Conservation (phyloP, 2,888 invertebrate genomes). For the Rhingia campestris region DNA sequence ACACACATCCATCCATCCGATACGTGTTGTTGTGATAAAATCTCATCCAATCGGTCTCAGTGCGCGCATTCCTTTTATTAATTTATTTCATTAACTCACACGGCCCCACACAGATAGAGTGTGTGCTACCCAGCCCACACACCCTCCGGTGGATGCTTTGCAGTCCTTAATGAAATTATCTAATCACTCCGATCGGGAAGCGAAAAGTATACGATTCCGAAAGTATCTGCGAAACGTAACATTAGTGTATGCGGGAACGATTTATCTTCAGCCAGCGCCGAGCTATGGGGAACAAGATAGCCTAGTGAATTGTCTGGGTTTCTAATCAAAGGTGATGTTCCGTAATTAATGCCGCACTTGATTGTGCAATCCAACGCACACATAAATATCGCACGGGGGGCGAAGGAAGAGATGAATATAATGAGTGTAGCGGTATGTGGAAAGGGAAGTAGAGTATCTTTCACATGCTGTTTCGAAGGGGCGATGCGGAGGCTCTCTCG, state of each 20-base stretch:
- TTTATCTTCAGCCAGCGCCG: constrained; percentile 23
- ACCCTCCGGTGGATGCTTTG: constrained; percentile 10
- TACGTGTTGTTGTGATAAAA: constrained; percentile 69
- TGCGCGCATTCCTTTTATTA: constrained; percentile 70
- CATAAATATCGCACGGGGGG: constrained; percentile 10
- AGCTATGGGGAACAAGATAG: background rate
- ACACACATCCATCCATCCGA: constrained; percentile 46
- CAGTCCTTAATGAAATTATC: constrained; percentile 71
- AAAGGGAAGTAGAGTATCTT: constrained; percentile 48
- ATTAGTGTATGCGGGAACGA: constrained; percentile 38
- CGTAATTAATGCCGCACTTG: constrained; percentile 71
- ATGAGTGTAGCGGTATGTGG: constrained; percentile 42
- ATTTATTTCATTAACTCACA: constrained; percentile 73
- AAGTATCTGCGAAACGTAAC: background rate
- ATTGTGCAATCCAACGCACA: constrained; percentile 44
- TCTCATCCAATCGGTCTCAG: constrained; percentile 62
- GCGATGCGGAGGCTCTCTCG: constrained; percentile 58
- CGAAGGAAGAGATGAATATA: constrained; percentile 49
- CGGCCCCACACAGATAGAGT: constrained; percentile 22
- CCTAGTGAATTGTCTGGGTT: constrained; percentile 64
- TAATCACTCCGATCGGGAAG: constrained; percentile 63
- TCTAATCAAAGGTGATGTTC: constrained; percentile 72
- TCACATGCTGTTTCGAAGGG: constrained; percentile 6
- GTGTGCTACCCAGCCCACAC: background rate
- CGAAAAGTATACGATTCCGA: constrained; percentile 21